Conservation (phyloP, 2,797 vertebrate genomes). For the Rhinogobio ventralis region DNA sequence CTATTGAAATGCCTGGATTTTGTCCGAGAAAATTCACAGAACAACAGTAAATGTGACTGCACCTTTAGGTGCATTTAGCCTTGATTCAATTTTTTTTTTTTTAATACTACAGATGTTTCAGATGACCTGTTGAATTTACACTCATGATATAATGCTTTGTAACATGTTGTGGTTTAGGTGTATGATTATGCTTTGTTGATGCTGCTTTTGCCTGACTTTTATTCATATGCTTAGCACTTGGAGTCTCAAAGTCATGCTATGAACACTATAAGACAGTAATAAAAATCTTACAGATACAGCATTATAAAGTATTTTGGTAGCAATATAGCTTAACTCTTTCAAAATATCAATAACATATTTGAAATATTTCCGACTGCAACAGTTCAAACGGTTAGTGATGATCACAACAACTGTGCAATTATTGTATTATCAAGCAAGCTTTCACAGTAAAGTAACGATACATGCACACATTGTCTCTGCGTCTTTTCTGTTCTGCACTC, state of each 20-base stretch:
- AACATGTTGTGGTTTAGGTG: neutral
- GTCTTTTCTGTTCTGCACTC: constrained; percentile 8
- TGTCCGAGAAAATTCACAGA: neutral
- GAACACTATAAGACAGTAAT: neutral
- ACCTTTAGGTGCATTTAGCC: neutral
- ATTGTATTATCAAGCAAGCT: constrained; percentile 13
- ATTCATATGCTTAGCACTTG: neutral
- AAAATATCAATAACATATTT: neutral
- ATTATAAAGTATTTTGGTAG: neutral
- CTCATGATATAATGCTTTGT: neutral
- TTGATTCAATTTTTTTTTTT: too few relatives aligned
- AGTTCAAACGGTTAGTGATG: neutral
- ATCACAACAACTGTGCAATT: neutral
- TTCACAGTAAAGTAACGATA: constrained; percentile 26
- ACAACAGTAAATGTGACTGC: neutral
- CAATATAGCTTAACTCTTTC: neutral
- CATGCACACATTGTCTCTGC: neutral
- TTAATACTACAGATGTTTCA: neutral
- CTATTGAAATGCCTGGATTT: neutral
- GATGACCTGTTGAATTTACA: neutral
- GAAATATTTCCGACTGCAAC: neutral
- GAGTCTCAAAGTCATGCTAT: constrained; percentile 5
- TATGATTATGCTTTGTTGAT: constrained; percentile 4
- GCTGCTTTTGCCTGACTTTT: neutral
- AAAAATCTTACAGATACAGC: neutral